Percentiles rank a stretch among this genome's conserved stretches.
Evolutionary conservation across 2,797 vertebrate genomes (phyloP).

Genomic region (Paratrypauchen microcephalus): DNA sequence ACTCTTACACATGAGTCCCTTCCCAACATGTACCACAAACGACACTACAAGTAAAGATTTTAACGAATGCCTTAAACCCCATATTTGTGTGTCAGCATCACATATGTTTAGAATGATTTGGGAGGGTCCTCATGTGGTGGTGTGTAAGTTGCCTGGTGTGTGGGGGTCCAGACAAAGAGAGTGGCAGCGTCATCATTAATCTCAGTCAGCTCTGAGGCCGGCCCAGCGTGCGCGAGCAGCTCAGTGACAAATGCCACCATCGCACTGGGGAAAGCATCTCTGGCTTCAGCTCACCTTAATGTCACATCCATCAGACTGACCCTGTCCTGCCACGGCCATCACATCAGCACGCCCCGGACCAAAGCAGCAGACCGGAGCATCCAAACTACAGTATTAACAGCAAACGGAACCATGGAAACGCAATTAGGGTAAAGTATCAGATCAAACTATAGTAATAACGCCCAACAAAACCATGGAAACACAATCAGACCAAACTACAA

Average conservation of each 20-base stretch:
- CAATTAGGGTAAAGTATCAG: not conserved
- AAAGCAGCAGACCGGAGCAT: constrained; percentile 34
- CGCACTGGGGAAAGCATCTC: constrained; percentile 68
- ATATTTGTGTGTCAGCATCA: constrained; percentile 4
- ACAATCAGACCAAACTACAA: not conserved
- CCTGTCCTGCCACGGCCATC: constrained; percentile 63
- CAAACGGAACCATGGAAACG: not conserved
- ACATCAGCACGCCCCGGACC: constrained; percentile 56
- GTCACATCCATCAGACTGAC: constrained; percentile 74
- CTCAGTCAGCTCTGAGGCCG: constrained; percentile 69
- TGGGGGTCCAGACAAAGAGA: constrained; percentile 67
- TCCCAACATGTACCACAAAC: not conserved
- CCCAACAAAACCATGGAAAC: not conserved
- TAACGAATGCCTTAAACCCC: constrained; percentile 4
- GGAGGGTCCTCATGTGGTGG: constrained; percentile 19
- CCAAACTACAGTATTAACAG: not conserved
- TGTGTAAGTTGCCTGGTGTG: constrained; percentile 33
- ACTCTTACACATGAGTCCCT: no score
- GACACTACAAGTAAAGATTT: not conserved
- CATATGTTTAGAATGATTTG: constrained; percentile 2
- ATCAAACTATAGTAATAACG: not conserved
- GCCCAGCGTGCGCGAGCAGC: constrained; percentile 72
- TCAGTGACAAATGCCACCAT: constrained; percentile 78
- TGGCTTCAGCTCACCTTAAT: constrained; percentile 75
- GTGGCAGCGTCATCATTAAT: constrained; percentile 73